Percentiles rank a stretch among this genome's conserved stretches.
Evolutionary conservation across 2,113 vertebrate species (phyloP).

Genomic region (Nycticorax nycticorax): DNA sequence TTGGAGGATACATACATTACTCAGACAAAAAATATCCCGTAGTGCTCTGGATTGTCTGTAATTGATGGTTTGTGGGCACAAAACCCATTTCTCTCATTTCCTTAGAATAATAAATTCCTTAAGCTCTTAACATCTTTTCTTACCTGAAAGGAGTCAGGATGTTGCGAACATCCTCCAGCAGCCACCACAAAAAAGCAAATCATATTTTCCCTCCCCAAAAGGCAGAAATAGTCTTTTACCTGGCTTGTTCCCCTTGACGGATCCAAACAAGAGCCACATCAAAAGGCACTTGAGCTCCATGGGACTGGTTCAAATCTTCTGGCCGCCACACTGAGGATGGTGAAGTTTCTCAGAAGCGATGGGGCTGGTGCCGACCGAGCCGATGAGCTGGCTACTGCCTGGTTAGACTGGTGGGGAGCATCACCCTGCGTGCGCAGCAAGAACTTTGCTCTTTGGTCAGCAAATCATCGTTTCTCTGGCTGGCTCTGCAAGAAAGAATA

Average conservation of each 20-base stretch:
- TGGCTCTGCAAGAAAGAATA: neutral
- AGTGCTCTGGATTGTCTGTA: neutral
- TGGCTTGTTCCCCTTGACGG: neutral
- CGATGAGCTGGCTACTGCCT: neutral
- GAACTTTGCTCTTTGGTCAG: neutral
- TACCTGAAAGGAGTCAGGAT: neutral
- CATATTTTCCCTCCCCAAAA: neutral
- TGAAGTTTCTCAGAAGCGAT: neutral
- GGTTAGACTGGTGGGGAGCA: neutral
- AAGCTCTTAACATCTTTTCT: neutral
- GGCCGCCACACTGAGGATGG: neutral
- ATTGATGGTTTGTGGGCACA: conserved; percentile 9
- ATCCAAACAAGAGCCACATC: conserved; percentile 60
- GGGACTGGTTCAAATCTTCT: conserved; percentile 11
- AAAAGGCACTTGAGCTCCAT: conserved; percentile 46
- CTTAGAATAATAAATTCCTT: conserved; percentile 28
- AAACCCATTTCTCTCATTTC: conserved; percentile 13
- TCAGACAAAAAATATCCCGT: conserved; percentile 21
- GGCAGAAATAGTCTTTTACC: conserved; percentile 39
- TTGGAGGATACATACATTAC: conserved; percentile 15
- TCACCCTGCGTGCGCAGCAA: neutral
- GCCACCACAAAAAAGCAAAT: neutral
- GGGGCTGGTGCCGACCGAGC: neutral
- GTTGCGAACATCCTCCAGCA: neutral
- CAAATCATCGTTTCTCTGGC: neutral